phyloP scores from a whole-genome alignment of 2,888 invertebrate genomes.

The Heliconius erato region DNA sequence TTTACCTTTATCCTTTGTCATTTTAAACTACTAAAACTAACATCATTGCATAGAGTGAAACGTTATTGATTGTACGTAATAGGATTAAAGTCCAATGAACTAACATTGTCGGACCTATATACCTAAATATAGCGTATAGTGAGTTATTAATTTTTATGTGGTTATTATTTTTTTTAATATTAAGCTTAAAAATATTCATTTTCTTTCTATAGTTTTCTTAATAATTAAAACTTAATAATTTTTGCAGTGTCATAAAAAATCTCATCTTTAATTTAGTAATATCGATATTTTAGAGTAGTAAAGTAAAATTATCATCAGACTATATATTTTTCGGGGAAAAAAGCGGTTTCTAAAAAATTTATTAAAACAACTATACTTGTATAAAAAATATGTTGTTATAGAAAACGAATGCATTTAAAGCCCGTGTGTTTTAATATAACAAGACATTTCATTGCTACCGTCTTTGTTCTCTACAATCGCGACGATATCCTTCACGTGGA shows the following conservation, averaged over 20 bases:
- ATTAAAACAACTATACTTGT: too few species aligned
- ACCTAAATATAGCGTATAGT: background rate
- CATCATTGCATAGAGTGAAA: background rate
- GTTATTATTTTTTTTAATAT: background rate
- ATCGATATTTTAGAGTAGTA: background rate
- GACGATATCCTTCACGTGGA: background rate
- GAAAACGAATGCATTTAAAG: too few species aligned
- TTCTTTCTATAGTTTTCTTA: too few species aligned
- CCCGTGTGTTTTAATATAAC: background rate
- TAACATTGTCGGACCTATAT: background rate
- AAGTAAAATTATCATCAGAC: background rate
- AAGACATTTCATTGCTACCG: background rate
- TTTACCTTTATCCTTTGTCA: background rate
- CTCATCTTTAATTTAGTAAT: too few species aligned
- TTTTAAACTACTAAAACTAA: background rate
- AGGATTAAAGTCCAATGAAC: conserved; percentile 30
- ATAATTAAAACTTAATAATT: too few species aligned
- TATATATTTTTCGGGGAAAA: background rate
- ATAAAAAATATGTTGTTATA: too few species aligned
- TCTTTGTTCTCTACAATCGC: background rate
- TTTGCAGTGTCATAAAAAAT: too few species aligned
- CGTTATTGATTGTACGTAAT: conserved; percentile 4
- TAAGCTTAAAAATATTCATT: background rate
- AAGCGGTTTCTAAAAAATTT: background rate
- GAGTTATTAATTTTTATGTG: background rate